These are phyloP conservation scores for Perca schrenkii DNA, from an alignment of 2,113 vertebrate genomes.

Conservation along the genomic window DNA sequence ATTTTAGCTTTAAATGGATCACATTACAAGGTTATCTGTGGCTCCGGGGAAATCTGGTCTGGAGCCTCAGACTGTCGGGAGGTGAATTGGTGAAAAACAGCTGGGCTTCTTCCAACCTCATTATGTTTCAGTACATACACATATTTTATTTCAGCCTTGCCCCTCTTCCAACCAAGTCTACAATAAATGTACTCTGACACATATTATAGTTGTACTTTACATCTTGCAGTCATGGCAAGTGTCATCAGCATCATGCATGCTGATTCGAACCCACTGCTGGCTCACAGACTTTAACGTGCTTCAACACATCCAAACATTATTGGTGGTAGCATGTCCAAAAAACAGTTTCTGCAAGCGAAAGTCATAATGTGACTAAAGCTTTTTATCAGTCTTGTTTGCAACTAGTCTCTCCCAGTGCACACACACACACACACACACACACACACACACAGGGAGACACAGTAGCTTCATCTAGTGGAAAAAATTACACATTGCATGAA, in stretches of 20 bases:
- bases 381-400: too few relatives aligned
- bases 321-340: not conserved
- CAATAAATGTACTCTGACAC: not conserved
- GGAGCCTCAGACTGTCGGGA: not conserved
- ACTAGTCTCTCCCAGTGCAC: not conserved
- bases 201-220: not conserved
- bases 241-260: not conserved
- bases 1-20: slow-evolving; percentile 8
- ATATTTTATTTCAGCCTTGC: not conserved
- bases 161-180: not conserved
- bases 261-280: not conserved
- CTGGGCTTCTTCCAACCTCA: not conserved
- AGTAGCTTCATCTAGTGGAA: slow-evolving; percentile 65
- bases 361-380: not conserved
- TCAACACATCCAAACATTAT: not conserved
- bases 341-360: not conserved
- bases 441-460: not conserved
- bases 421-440: too few relatives aligned
- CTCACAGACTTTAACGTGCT: not conserved
- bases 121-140: not conserved
- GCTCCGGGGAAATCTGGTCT: slow-evolving; percentile 21
- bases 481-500: slow-evolving; percentile 32
- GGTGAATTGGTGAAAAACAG: not conserved
- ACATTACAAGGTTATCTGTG: slow-evolving; percentile 17
- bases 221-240: not conserved